These are phyloP conservation scores for Hydrophis major DNA, from an alignment of 2,797 vertebrate genomes.

Conservation along the genomic window DNA sequence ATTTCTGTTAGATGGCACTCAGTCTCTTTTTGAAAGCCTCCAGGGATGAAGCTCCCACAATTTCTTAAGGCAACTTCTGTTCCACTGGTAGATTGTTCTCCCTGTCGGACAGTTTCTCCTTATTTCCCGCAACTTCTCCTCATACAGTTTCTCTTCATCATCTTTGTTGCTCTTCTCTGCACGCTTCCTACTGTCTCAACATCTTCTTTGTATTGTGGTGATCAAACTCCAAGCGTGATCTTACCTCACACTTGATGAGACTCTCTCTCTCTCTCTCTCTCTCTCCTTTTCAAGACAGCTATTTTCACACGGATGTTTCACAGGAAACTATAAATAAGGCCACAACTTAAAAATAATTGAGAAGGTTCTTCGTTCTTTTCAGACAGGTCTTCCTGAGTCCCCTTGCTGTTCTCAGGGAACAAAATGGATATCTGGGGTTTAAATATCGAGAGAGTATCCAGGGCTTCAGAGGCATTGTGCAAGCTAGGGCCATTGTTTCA, in stretches of 20 bases:
- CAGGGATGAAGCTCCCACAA: too few relatives aligned
- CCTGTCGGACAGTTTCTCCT: too few relatives aligned
- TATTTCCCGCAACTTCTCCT: background rate
- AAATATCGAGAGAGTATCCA: background rate
- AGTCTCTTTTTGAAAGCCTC: too few relatives aligned
- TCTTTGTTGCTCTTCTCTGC: background rate
- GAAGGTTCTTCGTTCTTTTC: background rate
- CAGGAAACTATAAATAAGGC: background rate
- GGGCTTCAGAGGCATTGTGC: background rate
- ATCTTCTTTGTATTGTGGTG: background rate
- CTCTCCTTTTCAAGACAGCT: background rate
- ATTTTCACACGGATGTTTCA: background rate
- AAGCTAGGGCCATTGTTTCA: background rate
- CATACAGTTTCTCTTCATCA: background rate
- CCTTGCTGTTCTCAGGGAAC: background rate
- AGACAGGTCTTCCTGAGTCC: background rate
- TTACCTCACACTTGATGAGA: background rate
- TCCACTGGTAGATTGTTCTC: too few relatives aligned
- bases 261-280: too few relatives aligned
- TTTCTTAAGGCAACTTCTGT: too few relatives aligned
- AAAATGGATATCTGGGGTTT: background rate
- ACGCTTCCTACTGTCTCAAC: background rate
- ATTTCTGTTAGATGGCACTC: too few relatives aligned
- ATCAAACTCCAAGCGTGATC: background rate
- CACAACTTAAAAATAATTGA: background rate